Conservation (phyloP, 2,113 vertebrate genomes). For the Entomyzon cyanotis region DNA sequence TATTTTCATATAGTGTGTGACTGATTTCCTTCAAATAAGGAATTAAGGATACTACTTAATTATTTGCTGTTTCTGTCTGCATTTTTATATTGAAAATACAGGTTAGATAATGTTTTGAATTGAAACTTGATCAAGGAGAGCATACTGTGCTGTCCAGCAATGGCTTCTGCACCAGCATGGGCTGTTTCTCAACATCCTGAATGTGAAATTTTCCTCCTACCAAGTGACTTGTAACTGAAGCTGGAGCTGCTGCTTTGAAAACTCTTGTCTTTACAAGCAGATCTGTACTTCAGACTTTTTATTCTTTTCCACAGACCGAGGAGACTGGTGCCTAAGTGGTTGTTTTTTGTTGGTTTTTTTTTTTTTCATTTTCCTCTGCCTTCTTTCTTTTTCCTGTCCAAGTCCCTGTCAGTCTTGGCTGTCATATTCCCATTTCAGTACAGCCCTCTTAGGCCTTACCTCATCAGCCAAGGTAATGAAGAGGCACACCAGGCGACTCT, state of each 20-base stretch:
- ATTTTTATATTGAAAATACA: neutral
- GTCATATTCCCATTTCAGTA: neutral
- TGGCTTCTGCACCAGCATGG: neutral
- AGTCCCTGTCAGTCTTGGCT: neutral
- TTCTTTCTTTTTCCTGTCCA: neutral
- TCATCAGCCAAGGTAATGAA: conserved; percentile 30
- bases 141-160: neutral
- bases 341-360: neutral
- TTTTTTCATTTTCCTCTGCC: neutral
- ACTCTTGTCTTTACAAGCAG: neutral
- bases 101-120: neutral
- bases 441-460: neutral
- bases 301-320: neutral
- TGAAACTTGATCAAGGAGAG: neutral
- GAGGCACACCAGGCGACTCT: neutral
- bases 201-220: neutral
- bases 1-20: neutral
- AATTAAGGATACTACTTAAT: neutral
- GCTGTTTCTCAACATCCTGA: neutral
- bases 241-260: neutral
- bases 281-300: neutral
- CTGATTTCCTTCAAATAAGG: neutral
- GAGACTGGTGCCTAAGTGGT: neutral
- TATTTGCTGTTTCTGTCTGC: neutral
- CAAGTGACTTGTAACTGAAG: neutral